Percentiles rank a stretch among this genome's conserved stretches.
Evolutionary conservation across 2,888 invertebrate genomes (phyloP).

Genomic region (Pherbina coryleti): DNA sequence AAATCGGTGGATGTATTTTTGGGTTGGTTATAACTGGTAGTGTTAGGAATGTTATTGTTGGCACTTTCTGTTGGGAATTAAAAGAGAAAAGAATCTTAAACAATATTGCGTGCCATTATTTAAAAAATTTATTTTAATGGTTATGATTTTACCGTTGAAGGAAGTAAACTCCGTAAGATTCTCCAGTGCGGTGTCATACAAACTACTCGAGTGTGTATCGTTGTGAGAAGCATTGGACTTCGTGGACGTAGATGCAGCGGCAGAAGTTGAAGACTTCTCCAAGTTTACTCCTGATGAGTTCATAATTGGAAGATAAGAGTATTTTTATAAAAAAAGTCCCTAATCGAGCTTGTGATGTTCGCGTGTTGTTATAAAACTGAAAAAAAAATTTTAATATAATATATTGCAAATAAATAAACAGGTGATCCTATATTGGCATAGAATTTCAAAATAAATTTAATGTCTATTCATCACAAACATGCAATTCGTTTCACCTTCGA

Average conservation of each 20-base stretch:
- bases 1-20: conserved; percentile 55
- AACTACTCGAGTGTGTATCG: conserved; percentile 51
- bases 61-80: conserved; percentile 57
- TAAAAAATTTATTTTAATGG: not conserved
- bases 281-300: conserved; percentile 44
- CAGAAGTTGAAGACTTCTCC: conserved; percentile 43
- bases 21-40: conserved; percentile 46
- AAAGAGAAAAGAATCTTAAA: not conserved
- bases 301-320: conserved; percentile 49
- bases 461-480: not conserved
- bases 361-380: conserved; percentile 16
- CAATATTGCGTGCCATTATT: not conserved
- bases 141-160: conserved; percentile 57
- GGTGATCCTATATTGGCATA: not conserved
- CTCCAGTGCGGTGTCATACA: conserved; percentile 66
- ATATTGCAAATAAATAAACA: not conserved
- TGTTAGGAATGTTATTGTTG: conserved; percentile 52
- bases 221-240: conserved; percentile 35
- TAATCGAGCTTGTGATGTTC: not conserved
- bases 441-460: not conserved
- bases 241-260: conserved; percentile 49
- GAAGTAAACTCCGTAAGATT: conserved; percentile 59
- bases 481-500: no score
- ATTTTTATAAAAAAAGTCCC: not conserved
- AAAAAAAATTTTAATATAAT: not conserved